Evolutionary conservation across 2,113 vertebrate species (phyloP).

Genomic region (Zonotrichia leucophrys): DNA sequence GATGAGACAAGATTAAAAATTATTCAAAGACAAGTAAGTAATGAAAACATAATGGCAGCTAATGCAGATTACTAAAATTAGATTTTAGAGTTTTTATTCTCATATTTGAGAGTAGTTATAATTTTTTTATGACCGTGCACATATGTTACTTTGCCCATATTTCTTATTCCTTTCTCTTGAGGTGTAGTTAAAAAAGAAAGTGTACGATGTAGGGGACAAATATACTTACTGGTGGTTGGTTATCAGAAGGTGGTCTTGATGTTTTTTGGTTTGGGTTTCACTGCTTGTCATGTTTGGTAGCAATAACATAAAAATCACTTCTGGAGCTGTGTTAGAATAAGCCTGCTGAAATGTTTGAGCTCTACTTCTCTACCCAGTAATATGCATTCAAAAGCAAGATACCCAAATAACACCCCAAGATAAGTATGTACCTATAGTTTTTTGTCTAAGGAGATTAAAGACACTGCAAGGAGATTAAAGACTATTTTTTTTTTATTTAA

Average conservation of each 20-base stretch:
- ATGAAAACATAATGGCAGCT: background rate
- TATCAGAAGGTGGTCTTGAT: background rate
- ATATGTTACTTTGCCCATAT: background rate
- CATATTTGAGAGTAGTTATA: background rate
- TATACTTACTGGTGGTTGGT: background rate
- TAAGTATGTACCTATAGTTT: background rate
- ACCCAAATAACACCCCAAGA: background rate
- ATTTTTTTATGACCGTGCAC: background rate
- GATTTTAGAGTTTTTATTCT: background rate
- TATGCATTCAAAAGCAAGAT: background rate
- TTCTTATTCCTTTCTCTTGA: background rate
- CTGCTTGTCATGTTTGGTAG: background rate
- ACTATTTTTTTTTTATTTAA: background rate
- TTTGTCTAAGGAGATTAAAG: background rate
- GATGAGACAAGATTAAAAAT: background rate
- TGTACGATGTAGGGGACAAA: background rate
- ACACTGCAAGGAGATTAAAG: background rate
- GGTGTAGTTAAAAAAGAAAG: background rate
- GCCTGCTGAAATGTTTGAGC: background rate
- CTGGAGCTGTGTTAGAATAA: background rate
- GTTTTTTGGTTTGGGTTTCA: background rate
- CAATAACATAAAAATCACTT: background rate
- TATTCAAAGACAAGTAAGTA: background rate
- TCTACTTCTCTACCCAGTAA: background rate
- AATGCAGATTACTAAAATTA: background rate